These are phyloP conservation scores for Atethmia centrago DNA, from an alignment of 2,888 invertebrate genomes.

Conservation along the genomic window DNA sequence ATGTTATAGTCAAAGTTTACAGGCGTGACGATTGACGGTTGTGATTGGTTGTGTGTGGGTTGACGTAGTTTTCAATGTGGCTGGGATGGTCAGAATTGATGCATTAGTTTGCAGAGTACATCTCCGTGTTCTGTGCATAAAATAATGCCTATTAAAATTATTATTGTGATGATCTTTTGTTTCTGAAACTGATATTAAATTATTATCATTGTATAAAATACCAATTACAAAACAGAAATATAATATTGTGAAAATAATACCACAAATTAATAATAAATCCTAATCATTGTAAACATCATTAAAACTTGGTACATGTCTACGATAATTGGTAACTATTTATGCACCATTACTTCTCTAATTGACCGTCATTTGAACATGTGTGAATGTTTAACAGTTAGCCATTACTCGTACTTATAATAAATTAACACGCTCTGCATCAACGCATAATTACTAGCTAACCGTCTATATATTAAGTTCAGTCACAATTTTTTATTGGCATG, in stretches of 20 bases:
- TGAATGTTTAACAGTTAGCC: neutral
- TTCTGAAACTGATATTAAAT: neutral
- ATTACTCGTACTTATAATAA: constrained; percentile 9
- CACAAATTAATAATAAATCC: neutral
- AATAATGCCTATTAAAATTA: neutral
- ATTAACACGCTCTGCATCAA: constrained; percentile 23
- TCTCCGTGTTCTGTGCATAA: neutral
- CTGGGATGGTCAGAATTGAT: neutral
- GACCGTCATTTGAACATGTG: neutral
- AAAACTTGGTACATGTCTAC: neutral
- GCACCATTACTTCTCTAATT: constrained; percentile 27
- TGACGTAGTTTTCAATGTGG: no score
- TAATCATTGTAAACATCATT: neutral
- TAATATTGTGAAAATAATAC: neutral
- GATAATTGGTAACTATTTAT: neutral
- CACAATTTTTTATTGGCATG: no score
- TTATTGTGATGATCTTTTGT: neutral
- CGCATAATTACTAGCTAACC: neutral
- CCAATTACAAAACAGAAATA: neutral
- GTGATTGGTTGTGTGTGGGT: no score
- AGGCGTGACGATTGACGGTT: no score
- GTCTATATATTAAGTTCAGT: constrained; percentile 10
- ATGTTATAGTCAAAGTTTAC: neutral
- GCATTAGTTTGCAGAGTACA: neutral
- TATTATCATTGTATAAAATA: neutral